Base-by-base conservation (phyloP, 2,113 vertebrate genomes). In the Upupa epops region DNA sequence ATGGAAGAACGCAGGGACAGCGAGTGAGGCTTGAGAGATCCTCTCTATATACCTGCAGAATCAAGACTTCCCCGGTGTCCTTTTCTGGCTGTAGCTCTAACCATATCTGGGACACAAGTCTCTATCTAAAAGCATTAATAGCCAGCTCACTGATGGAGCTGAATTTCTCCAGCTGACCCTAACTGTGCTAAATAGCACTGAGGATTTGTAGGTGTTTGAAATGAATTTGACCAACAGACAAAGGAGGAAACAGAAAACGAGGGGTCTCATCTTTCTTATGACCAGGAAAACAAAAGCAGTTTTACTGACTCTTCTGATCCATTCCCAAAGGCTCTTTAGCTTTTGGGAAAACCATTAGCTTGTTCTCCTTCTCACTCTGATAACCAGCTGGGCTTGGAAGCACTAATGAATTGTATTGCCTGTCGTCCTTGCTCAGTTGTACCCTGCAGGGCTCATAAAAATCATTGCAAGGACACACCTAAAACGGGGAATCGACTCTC, bases 1-100 rank as follows among this genome's bases (percentile, higher is more conserved):
- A 58, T 45, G 64, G 32, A 91, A 81, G 89, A 91, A 95, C 79
- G 84, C 46, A 79, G 37, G 88, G 56, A 78, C 13, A 46, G 34
- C 36, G 82, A 86, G 77, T 61, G 81, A 88, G 51, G 31, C 51
- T 58, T 72, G 61, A 55, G 49, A 65, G 54, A 72, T 75, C 40
- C 54, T 82, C 13, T 1, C 1, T 46, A 24, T 18, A 46, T 42
- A 40, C 40, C 25, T 64, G 52, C 25, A 45, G 19, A 28, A 36
- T 40, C 17, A 72, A 86, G 34, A 74, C 81, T 75, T 48, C 60
- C 13, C 70, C 25, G 68, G 32, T 24, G 52, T 9, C 15, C 18
- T 84, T 69, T 84, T 64, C 24, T 84, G 40, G 15, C 20, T 80
- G 49, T 49, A 78, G 65, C 17, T 90, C 25, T 71, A 88, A 86